Base-by-base conservation (phyloP, 53 echinoderm and acorn worm genomes). In the Zoroaster sp. region DNA sequence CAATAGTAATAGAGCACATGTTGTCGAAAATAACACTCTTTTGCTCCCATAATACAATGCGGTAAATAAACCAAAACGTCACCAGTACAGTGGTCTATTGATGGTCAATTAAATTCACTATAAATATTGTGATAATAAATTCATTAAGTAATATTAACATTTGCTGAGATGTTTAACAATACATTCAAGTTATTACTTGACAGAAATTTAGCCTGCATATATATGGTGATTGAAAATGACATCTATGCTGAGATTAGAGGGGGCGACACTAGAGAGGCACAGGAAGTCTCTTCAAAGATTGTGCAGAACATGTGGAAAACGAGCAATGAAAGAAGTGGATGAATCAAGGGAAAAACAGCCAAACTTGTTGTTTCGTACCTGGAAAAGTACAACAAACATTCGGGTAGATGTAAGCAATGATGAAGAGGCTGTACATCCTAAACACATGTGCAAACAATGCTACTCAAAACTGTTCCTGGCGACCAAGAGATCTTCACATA, bases 381-480 rank as follows among this genome's bases (percentile, higher is more conserved):
- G 23, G 18, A 9, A 75, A 75, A 75, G 44, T 75, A 10, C 20
- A 45, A 23, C 18, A 75, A 2, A 14, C 4, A 28, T 75, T 75
- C 17, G 32, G 12, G 75, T 75, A 28, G 47, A 75, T 45, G 14
- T 75, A 47, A 0, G 44, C 7, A 23, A 54, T 54, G 78, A 53
- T 52, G 78, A 78, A 20, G 35, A 13, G n/a, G 46, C 9, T 54
- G 21, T 52, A 9, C 73, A 86, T 36, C 73, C 82, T 8, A 36
- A 38, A 31, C 70, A 89, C 21, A 40, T 89, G n/a, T 89, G 89
- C 59, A 72, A 81, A 36, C 37, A n/a, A 35, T 72, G 89, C 72
- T 80, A 47, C 72, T 71, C 53, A 5, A 80, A 72, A 55, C 53
- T 80, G 15, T 72, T 52, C 39, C 23, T 53, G 78, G 40, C 72